Base-by-base conservation (phyloP, 2,113 vertebrate species). In the Platichthys flesus region DNA sequence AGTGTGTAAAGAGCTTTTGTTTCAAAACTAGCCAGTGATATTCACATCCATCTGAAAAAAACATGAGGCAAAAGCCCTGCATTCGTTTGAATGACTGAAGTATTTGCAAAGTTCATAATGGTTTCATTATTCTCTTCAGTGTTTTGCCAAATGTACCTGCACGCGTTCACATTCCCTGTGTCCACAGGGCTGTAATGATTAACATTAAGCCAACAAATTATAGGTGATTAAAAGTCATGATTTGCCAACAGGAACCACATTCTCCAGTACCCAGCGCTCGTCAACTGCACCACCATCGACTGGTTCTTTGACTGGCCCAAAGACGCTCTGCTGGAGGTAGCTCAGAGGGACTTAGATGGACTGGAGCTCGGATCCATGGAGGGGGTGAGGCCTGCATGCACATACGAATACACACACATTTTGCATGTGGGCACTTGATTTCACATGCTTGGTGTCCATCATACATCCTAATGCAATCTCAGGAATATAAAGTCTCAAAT, bases 231-330 rank as follows among this genome's bases (percentile, higher is more conserved):
- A 7, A 42, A 47, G 24, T 45, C 23, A 42, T 51, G 18, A 64
- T 56, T 73, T 9, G 7, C 62, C n/a, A 26, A 59, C 72, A 97
- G 96, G 87, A 96, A 96, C 73, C 94, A 91, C 65, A 94, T 97
- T 49, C 95, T 96, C 6, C 96, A 97, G 84, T 97, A 96, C 81
- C 96, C 96, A 0, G 96, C 96, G 0, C 88, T 98, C 45, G 95
- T 98, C 63, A 97, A 95, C 94, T 97, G 96, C 84, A 96, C 95
- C 1, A 95, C 96, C 52, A 96, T 97, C n/a, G 95, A 96, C 91
- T 98, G 96, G 96, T 97, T 97, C 89, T 94, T 93, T 9, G 95
- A 97, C 71, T 98, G 96, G 96, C 97, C 96, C 37, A 91, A 81
- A 0, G 95, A 97, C 12, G 96, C 96, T 26, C 90, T 98, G 76